Evolutionary conservation across 2,113 vertebrate species (phyloP), one percentile per base, ranked within the genome.

Genomic region (Ceratotherium simum): DNA sequence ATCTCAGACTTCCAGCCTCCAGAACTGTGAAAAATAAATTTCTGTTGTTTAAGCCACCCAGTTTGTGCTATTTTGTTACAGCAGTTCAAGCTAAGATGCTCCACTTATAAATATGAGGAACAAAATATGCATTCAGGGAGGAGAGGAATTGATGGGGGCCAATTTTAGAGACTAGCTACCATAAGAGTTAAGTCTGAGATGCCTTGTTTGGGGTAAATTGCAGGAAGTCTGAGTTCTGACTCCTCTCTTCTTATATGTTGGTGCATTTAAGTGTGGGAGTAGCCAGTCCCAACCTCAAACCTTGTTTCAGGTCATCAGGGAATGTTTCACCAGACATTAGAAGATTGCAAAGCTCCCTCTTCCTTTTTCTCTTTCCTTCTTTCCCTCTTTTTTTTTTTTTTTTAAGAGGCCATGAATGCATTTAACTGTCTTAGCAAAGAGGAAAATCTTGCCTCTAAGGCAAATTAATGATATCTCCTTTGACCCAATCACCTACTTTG

Each of bases 381-480:
- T 64, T 72, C 2, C 39, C 69, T 31, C 1, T 20, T 65, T 21
- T 1, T 36, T 54, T 36, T 10, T 10, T 72, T 25, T 54, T 72
- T 72, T 56, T 13, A 90, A 90, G 29, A 93, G 10, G 4, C 72
- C n/a, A 60, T 54, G 29, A 75, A 76, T 78, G 13, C 13, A 31
- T 62, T 80, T 80, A 86, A 69, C 46, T 92, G 27, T 92, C 17
- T 78, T 58, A 31, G 56, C 79, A 84, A 83, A 78, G 27, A 91
- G 73, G 48, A 80, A 90, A 82, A 67, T 69, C 31, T 73, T 85
- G 16, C 69, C 90, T 93, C 31, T 73, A 60, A 80, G 64, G 18
- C 48, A 89, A 89, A 42, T 79, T 89, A 29, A 56, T 51, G 31
- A 56, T 69, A 92, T 54, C n/a, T 85, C 10, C 67, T 91, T 96